Evolutionary conservation across 2,113 vertebrate species (phyloP).

Genomic region (Datnioides undecimradiatus): DNA sequence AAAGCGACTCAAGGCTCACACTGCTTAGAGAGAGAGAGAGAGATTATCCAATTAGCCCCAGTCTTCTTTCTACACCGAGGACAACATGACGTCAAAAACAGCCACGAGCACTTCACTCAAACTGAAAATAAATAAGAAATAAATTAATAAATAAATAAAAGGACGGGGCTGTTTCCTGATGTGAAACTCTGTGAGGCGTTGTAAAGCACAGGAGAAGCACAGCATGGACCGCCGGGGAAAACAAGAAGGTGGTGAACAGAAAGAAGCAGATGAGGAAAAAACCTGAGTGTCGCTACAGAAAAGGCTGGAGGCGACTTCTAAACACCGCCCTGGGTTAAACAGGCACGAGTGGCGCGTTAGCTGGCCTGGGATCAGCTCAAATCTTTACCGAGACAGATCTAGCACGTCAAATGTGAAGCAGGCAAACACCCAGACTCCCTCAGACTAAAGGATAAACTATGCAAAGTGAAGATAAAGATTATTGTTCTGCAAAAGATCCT

Average conservation of each 20-base stretch:
- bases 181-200: constrained; percentile 68
- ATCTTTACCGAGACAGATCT: not conserved
- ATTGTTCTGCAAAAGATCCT: too few relatives aligned
- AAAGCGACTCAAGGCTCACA: constrained; percentile 44
- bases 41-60: constrained; percentile 75
- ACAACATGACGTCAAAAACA: constrained; percentile 56
- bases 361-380: not conserved
- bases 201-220: constrained; percentile 75
- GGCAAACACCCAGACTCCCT: not conserved
- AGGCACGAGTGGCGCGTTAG: constrained; percentile 11
- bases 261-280: constrained; percentile 81
- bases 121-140: too few relatives aligned
- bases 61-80: constrained; percentile 63
- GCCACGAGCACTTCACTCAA: constrained; percentile 63
- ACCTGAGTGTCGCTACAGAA: constrained; percentile 39
- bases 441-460: not conserved
- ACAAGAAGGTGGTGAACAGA: constrained; percentile 71
- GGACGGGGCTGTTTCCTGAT: constrained; percentile 43
- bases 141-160: too few relatives aligned
- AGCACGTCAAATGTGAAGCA: not conserved
- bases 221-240: constrained; percentile 71
- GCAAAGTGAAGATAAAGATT: too few relatives aligned
- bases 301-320: constrained; percentile 28
- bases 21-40: constrained; percentile 26
- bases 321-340: constrained; percentile 13